These are phyloP conservation scores for Acrobasis consociella DNA, from an alignment of 2,888 invertebrate species.

Conservation along the genomic window DNA sequence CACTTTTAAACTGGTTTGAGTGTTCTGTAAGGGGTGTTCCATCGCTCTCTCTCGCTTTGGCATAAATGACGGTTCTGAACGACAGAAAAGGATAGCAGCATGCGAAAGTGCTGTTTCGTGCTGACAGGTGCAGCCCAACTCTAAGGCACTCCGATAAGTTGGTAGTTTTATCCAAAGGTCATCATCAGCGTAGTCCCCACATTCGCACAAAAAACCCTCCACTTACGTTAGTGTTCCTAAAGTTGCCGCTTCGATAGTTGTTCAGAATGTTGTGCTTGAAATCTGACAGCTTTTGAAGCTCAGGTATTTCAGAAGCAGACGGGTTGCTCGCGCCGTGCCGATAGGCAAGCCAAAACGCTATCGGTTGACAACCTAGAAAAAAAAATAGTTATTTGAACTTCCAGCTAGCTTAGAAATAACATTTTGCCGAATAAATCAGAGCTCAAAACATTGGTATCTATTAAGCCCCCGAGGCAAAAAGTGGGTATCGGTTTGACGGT, in stretches of 20 bases:
- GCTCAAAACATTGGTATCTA: too few species aligned
- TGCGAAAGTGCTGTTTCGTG: too few species aligned
- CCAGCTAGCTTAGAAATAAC: neutral
- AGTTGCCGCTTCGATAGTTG: constrained; percentile 83
- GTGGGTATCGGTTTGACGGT: too few species aligned
- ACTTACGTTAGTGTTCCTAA: constrained; percentile 74
- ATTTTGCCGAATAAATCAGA: too few species aligned
- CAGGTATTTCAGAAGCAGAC: constrained; percentile 74
- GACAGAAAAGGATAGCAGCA: too few species aligned
- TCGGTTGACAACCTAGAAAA: constrained; percentile 85
- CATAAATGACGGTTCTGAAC: too few species aligned
- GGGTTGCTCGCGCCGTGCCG: constrained; percentile 89
- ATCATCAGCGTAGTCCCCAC: neutral
- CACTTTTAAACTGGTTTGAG: too few species aligned
- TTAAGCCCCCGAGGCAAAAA: too few species aligned
- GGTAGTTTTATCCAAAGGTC: neutral
- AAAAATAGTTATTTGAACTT: neutral
- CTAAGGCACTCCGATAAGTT: neutral
- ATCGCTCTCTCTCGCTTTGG: too few species aligned
- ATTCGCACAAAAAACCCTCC: neutral
- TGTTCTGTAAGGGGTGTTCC: too few species aligned
- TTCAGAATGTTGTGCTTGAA: constrained; percentile 84
- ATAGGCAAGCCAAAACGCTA: constrained; percentile 88
- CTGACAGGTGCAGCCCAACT: too few species aligned
- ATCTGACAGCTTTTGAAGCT: constrained; percentile 79